A percentile compares a stretch with the other conserved stretches of the same genome.
Conservation (phyloP, 2,797 vertebrate genomes). For the Ateles fusciceps region DNA sequence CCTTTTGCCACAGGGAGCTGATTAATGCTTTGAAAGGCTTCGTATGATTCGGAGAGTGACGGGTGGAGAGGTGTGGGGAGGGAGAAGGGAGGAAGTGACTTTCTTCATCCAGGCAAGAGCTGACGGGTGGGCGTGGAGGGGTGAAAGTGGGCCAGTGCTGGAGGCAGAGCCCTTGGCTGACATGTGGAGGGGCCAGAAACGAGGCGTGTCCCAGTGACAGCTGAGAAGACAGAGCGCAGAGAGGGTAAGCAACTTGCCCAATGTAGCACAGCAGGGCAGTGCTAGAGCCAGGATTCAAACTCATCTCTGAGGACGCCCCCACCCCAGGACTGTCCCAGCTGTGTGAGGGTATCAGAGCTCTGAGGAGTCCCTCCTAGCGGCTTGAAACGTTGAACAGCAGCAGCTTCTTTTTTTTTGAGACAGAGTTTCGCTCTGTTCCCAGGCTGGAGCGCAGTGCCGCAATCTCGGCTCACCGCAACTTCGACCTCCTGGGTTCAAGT, state of each 20-base stretch:
- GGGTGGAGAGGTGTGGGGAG: not conserved
- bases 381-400: not conserved
- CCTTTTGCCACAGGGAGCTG: not conserved
- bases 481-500: rapidly evolving
- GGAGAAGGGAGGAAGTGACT: not conserved
- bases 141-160: no score
- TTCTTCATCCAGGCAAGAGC: not conserved
- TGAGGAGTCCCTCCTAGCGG: not conserved
- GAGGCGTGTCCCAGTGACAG: no score
- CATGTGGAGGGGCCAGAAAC: not conserved
- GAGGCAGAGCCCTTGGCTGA: not conserved
- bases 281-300: not conserved
- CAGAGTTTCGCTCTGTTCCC: no score
- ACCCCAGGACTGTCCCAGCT: not conserved
- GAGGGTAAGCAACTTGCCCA: not conserved
- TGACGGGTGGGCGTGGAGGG: no score
- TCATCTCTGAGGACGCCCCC: not conserved
- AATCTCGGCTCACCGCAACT: no score
- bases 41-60: not conserved
- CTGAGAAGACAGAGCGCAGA: not conserved
- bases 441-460: no score
- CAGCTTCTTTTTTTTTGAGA: not conserved
- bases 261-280: not conserved
- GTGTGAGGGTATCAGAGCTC: not conserved
- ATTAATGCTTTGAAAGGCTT: not conserved